Evolutionary conservation across 2,888 invertebrate species (phyloP), one percentile per base, ranked within the genome.

Genomic region (Tenthredo amoena): DNA sequence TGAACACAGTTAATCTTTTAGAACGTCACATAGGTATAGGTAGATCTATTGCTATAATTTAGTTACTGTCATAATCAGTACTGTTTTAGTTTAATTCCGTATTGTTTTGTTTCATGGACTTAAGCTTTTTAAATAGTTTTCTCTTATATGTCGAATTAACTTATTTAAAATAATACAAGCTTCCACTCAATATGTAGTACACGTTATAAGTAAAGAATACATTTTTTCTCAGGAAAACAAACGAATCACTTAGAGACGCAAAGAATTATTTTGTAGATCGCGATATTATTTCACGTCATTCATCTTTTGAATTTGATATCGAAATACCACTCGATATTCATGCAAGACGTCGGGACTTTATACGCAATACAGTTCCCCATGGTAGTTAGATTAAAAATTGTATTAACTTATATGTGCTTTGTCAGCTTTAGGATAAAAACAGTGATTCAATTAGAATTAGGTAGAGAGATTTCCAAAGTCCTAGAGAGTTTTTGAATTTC

Each of bases 1-100:
- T 90, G 91, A 90, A 91, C 90, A 91, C 91, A 89, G 88, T 90
- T 88, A 87, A 86, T 82, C 34, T 87, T 88, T 91, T 90, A 88
- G 89, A 91, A 91, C 88, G 88, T 88, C 86, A 89, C 87, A 88
- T 62, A 62, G 26, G 26, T 62, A 26, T 50, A 55, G 47, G 47
- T 47, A 47, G 86, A 87, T 89, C 89, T 91, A 91, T 91, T 91
- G 91, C 89, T 90, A 89, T 88, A 87, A 84, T 87, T 87, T 83
- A 47, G 82, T 47, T 83, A 68, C 58, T 43, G 10, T 43, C 26
- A 26, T 26, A 26, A 43, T 77, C 77, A 77, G 55, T 74, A 74
- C 74, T 37, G 26, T 81, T 81, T 77, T 31, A 18, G 47, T 47
- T 77, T 58, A 18, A 74, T 74, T 77, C 62, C 34, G 47, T 37